Evolutionary conservation across 2,797 vertebrate species (phyloP), one percentile per base, ranked within the genome.

Genomic region (Lacerta agilis): DNA sequence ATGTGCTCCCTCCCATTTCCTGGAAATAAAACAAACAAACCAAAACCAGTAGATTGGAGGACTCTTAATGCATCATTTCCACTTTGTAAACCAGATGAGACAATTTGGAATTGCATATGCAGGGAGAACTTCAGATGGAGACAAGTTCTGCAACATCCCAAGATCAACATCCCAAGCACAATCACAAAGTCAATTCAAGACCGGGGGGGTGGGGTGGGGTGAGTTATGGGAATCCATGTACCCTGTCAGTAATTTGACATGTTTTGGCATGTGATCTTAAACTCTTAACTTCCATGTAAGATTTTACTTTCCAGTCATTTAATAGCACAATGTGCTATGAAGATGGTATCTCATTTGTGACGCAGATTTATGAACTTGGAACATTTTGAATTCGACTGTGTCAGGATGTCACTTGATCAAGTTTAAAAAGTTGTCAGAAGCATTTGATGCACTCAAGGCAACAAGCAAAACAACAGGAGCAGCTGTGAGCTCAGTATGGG

Each of bases 401-500:
- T 77, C 41, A 69, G 72, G 15, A 33, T 78, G 38, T 78, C 75
- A 76, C 13, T 45, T 67, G 8, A 33, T 36, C 41, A 64, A 69
- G 36, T 83, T 49, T 83, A 23, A 11, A 85, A 64, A 64, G 33
- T 79, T 86, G 29, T 45, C 80, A 79, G 58, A 49, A 89, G 55
- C 64, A 89, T 82, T 66, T 25, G 71, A 69, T 76, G 8, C 41
- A 61, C 86, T 64, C 83, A 88, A 87, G 58, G 38, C 20, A 89
- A 55, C 25, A 41, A 90, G 43, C 10, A 86, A 77, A 91, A 85
- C 73, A 82, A 58, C 86, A 92, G 71, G 2, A 69, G 11, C 82
- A 88, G 8, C 61, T 61, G 73, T 1, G 67, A 36, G 6, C 2
- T 8, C 1, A 1, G 49, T 36, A 55, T 73, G 83, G 85, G 61